These are phyloP conservation scores for Scaptomyza parva DNA, from an alignment of 2,888 invertebrate genomes.

Conservation along the genomic window DNA sequence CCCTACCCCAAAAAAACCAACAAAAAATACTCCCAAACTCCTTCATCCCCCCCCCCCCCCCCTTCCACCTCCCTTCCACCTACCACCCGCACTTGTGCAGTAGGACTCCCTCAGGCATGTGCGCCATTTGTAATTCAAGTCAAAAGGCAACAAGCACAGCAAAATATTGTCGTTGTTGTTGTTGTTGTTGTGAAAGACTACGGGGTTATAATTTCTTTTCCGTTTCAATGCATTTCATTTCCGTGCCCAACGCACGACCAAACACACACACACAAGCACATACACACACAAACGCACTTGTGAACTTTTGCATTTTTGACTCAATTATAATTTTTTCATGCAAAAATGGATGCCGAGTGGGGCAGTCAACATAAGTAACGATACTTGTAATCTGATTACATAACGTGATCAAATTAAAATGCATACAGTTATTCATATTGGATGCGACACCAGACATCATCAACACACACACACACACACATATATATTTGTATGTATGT, in stretches of 20 bases:
- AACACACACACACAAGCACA: conserved; percentile 27
- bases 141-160: conserved; percentile 51
- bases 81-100: neutral
- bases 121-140: conserved; percentile 77
- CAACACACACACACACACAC: conserved; percentile 9
- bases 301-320: conserved; percentile 66
- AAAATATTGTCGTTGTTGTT: conserved; percentile 33
- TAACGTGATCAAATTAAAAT: conserved; percentile 79
- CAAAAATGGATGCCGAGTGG: conserved; percentile 45
- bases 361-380: conserved; percentile 54
- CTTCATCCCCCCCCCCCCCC: neutral
- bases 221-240: conserved; percentile 79
- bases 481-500: conserved; percentile 9
- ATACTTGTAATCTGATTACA: conserved; percentile 65
- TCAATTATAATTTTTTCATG: conserved; percentile 69
- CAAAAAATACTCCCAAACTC: no score
- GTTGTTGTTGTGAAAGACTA: conserved; percentile 42
- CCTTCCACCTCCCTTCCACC: no score
- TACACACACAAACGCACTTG: conserved; percentile 19
- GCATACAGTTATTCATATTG: conserved; percentile 54
- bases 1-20: conserved; percentile 15
- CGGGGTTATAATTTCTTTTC: conserved; percentile 80
- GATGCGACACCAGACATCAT: conserved; percentile 11
- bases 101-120: conserved; percentile 35
- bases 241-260: conserved; percentile 55